Conservation (phyloP, 2,888 invertebrate species). For the Polylopha cassiicola region DNA sequence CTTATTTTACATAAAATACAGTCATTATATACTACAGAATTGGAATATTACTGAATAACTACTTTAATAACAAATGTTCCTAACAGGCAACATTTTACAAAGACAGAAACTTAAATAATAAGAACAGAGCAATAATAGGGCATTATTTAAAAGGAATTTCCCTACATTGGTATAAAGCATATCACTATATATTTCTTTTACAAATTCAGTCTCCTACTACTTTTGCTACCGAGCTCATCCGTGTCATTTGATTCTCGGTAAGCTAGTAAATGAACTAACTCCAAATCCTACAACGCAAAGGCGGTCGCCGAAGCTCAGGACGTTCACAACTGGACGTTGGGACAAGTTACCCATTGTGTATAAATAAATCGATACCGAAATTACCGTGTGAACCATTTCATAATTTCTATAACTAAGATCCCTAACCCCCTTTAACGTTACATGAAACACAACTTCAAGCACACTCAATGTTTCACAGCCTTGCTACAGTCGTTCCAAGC, state of each 20-base stretch:
- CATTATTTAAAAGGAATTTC: constrained; percentile 41
- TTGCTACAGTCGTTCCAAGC: constrained; percentile 68
- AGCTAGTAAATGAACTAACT: constrained; percentile 38
- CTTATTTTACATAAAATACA: constrained; percentile 67
- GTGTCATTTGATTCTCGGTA: constrained; percentile 39
- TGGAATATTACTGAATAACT: constrained; percentile 48
- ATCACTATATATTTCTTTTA: constrained; percentile 61
- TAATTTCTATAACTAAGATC: constrained; percentile 35
- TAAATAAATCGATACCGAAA: constrained; percentile 32
- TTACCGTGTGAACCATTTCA: constrained; percentile 35
- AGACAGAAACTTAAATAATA: constrained; percentile 35
- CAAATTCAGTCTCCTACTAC: constrained; percentile 77
- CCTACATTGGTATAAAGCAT: constrained; percentile 64
- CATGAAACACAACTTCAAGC: constrained; percentile 51
- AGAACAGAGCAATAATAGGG: constrained; percentile 42
- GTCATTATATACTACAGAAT: constrained; percentile 58
- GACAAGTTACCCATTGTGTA: constrained; percentile 39
- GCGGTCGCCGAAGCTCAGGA: constrained; percentile 53
- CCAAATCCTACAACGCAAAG: constrained; percentile 39
- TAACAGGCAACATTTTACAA: constrained; percentile 43
- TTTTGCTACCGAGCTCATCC: constrained; percentile 64
- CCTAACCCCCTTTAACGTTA: constrained; percentile 31
- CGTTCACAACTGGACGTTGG: constrained; percentile 61
- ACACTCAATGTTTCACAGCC: constrained; percentile 70
- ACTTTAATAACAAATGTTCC: constrained; percentile 28